These are phyloP conservation scores for Blera fallax DNA, from an alignment of 2,888 invertebrate species.

Conservation along the genomic window DNA sequence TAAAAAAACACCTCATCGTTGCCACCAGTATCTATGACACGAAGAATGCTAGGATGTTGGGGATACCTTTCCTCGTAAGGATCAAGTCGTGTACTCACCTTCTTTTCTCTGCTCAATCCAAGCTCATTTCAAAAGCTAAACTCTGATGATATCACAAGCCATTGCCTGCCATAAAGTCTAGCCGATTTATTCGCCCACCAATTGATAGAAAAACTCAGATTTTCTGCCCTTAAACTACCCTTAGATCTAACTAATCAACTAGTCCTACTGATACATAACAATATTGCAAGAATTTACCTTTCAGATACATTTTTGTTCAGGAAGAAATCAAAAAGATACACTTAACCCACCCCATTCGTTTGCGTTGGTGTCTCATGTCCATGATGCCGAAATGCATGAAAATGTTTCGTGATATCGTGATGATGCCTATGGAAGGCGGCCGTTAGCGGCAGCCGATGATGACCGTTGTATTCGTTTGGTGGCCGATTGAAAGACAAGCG, in stretches of 20 bases:
- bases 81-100: too few relatives aligned
- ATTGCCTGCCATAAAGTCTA: background rate
- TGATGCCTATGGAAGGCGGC: slow-evolving; percentile 59
- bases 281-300: slow-evolving; percentile 16
- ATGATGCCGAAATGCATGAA: slow-evolving; percentile 56
- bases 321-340: background rate
- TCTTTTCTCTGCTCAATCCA: too few relatives aligned
- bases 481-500: slow-evolving; percentile 61
- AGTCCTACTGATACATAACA: slow-evolving; percentile 35
- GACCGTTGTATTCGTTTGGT: slow-evolving; percentile 33
- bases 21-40: too few relatives aligned
- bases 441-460: slow-evolving; percentile 42
- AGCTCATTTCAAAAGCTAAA: too few relatives aligned
- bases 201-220: background rate
- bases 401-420: slow-evolving; percentile 64
- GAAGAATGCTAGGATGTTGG: too few relatives aligned
- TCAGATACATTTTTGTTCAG: too few relatives aligned
- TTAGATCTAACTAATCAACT: slow-evolving; percentile 8
- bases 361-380: slow-evolving; percentile 60
- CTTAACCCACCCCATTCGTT: slow-evolving; percentile 61
- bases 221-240: slow-evolving; percentile 1
- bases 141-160: too few relatives aligned
- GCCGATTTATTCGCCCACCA: background rate
- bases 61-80: too few relatives aligned
- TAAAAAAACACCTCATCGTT: too few relatives aligned